Conservation (phyloP, 2,113 vertebrate species). For the Poeciliopsis turrubarensis region DNA sequence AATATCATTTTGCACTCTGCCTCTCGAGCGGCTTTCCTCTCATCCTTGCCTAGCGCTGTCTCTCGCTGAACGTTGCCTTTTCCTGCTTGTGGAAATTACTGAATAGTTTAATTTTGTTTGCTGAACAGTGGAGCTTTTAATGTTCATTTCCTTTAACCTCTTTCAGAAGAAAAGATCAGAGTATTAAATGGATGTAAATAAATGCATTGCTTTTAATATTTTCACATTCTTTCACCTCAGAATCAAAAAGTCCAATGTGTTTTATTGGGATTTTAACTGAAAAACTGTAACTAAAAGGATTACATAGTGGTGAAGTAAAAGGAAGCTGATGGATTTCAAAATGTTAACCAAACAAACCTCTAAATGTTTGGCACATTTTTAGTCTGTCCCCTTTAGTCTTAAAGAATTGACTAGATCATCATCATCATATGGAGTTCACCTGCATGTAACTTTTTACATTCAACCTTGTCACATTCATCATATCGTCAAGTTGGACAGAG, state of each 20-base stretch:
- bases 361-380: too few relatives aligned
- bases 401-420: too few relatives aligned
- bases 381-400: too few relatives aligned
- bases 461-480: too few relatives aligned
- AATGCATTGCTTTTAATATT: background rate
- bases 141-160: background rate
- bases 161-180: background rate
- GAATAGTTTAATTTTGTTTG: slow-evolving; percentile 11
- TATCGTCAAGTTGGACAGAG: too few relatives aligned
- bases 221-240: background rate
- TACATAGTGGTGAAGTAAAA: background rate
- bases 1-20: background rate
- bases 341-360: background rate
- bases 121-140: background rate
- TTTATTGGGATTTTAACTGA: background rate
- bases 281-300: background rate
- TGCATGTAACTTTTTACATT: too few relatives aligned
- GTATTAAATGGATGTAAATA: background rate
- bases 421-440: too few relatives aligned
- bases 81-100: slow-evolving; percentile 1
- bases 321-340: background rate
- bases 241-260: background rate
- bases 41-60: background rate
- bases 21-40: background rate
- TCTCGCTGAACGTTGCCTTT: slow-evolving; percentile 1